phyloP scores from a whole-genome alignment of 2,888 invertebrate species.

The Dicroscelio sp. region DNA sequence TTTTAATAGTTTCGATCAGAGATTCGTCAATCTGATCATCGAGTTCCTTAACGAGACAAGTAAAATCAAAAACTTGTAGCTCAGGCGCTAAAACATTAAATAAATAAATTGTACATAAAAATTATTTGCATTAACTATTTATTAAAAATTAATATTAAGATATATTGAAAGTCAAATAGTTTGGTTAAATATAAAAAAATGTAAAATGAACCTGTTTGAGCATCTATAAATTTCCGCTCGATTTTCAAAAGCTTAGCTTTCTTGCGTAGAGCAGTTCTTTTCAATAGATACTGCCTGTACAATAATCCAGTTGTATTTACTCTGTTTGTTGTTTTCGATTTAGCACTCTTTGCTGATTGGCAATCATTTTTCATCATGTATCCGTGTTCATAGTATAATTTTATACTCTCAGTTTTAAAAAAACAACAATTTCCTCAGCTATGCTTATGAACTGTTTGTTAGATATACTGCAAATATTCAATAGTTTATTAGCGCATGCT shows the following conservation, averaged over 20 bases:
- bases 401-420: not conserved
- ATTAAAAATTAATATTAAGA: too few relatives aligned
- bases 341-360: too few relatives aligned
- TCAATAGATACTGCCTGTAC: not conserved
- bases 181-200: too few relatives aligned
- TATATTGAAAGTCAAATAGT: too few relatives aligned
- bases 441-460: not conserved
- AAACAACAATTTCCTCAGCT: not conserved
- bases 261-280: not conserved
- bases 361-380: not conserved
- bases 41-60: not conserved
- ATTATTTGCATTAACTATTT: too few relatives aligned
- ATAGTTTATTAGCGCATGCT: not conserved
- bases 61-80: not conserved
- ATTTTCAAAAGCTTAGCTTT: not conserved
- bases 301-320: not conserved
- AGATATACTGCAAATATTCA: not conserved
- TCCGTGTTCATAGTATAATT: not conserved
- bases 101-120: too few relatives aligned
- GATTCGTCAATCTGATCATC: not conserved
- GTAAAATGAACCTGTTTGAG: too few relatives aligned
- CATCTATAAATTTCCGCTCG: too few relatives aligned
- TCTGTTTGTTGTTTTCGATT: too few relatives aligned
- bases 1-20: not conserved
- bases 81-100: not conserved